Evolutionary conservation across 2,113 vertebrate genomes (phyloP).

Genomic region (Ranitomeya variabilis): DNA sequence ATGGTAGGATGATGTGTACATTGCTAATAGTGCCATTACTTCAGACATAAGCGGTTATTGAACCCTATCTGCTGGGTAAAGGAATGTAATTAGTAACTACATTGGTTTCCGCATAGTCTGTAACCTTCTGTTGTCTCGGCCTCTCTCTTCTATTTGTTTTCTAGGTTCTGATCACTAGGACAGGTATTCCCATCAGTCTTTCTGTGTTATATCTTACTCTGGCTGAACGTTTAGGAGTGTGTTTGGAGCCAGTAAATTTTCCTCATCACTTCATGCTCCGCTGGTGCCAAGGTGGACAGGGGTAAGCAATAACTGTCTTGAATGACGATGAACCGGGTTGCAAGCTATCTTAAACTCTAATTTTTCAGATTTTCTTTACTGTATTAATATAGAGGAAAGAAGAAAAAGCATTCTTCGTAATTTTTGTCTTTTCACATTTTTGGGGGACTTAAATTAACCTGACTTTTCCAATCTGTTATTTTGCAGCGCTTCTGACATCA

Average conservation of each 20-base stretch:
- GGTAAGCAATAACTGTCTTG: constrained; percentile 69
- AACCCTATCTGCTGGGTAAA: not conserved
- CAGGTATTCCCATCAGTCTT: constrained; percentile 96
- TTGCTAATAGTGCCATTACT: no score
- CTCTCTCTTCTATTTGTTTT: not conserved
- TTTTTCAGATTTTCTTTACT: not conserved
- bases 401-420: no score
- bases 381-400: not conserved
- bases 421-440: no score
- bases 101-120: not conserved
- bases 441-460: no score
- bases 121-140: not conserved
- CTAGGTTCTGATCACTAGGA: constrained; percentile 88
- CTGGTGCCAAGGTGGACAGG: constrained; percentile 87
- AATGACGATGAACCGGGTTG: not conserved
- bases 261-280: constrained; percentile 94
- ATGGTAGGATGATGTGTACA: no score
- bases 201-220: constrained; percentile 93
- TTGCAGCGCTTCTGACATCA: constrained; percentile 85
- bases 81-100: not conserved
- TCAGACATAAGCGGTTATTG: not conserved
- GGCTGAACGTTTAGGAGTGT: constrained; percentile 85
- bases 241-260: constrained; percentile 94
- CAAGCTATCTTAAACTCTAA: not conserved
- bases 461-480: no score